Evolutionary conservation across 64 coral and sea anemone species (phyloP).

Genomic region (Dendrophyllia cribrosa): DNA sequence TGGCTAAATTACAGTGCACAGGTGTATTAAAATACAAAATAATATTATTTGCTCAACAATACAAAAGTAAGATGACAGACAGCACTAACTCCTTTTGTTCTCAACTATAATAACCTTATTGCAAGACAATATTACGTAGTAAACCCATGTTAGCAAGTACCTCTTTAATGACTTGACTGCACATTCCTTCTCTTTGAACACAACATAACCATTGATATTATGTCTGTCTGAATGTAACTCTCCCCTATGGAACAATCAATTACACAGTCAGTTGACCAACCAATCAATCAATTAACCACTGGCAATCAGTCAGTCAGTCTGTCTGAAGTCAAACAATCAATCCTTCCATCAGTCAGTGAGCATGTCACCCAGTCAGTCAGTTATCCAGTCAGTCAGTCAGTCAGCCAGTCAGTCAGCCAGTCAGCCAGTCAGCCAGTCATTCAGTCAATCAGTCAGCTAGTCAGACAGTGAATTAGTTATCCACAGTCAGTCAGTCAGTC

Average conservation of each 20-base stretch:
- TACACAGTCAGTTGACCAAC: not conserved
- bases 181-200: slow-evolving; percentile 72
- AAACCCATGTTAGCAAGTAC: not conserved
- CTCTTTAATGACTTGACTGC: slow-evolving; percentile 71
- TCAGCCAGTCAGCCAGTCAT: not conserved
- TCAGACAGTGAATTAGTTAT: too few species aligned
- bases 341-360: not conserved
- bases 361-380: not conserved
- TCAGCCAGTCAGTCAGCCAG: not conserved
- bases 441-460: too few species aligned
- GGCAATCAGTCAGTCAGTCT: not conserved
- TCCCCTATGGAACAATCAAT: slow-evolving; percentile 48
- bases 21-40: too few species aligned
- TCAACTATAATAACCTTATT: too few species aligned
- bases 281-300: not conserved
- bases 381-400: not conserved
- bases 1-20: too few species aligned
- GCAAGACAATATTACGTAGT: too few species aligned
- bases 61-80: too few species aligned
- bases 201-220: slow-evolving; percentile 95
- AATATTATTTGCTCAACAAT: too few species aligned
- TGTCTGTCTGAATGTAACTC: slow-evolving; percentile 84
- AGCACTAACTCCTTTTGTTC: too few species aligned
- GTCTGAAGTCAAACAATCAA: not conserved
- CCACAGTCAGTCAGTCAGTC: too few species aligned